A percentile compares a stretch with the other conserved stretches of the same genome.
Conservation (phyloP, 2,888 invertebrate species). For the Micoletzkya japonica region DNA sequence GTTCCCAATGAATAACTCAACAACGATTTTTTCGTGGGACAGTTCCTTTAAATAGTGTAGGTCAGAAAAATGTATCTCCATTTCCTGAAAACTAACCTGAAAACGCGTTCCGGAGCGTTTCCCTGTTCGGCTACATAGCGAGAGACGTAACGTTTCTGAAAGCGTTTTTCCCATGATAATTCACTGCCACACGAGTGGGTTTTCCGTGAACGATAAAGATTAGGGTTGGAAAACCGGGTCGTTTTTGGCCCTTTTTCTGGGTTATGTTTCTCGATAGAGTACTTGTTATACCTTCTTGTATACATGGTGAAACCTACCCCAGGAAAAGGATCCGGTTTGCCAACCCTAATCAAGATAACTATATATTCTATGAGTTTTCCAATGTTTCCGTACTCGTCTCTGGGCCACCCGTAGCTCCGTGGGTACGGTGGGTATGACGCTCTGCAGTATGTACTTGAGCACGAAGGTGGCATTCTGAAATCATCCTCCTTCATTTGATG, state of each 20-base stretch:
- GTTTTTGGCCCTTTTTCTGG: no score
- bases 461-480: conserved; percentile 44
- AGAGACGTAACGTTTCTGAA: conserved; percentile 43
- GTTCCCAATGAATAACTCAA: conserved; percentile 3
- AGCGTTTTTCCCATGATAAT: no score
- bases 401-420: conserved; percentile 38
- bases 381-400: conserved; percentile 33
- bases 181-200: no score
- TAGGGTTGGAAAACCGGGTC: no score
- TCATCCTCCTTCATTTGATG: no score
- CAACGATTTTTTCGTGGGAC: neutral
- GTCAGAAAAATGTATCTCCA: neutral
- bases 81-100: conserved; percentile 14
- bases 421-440: conserved; percentile 43
- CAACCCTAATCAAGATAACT: no score
- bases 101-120: conserved; percentile 35
- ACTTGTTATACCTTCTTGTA: no score
- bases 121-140: conserved; percentile 44
- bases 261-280: no score
- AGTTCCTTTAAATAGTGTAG: neutral
- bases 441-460: conserved; percentile 41
- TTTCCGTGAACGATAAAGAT: no score
- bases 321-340: no score
- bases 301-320: no score
- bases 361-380: neutral